phyloP scores from a whole-genome alignment of 2,888 invertebrate species.

The Anaspis maculata region DNA sequence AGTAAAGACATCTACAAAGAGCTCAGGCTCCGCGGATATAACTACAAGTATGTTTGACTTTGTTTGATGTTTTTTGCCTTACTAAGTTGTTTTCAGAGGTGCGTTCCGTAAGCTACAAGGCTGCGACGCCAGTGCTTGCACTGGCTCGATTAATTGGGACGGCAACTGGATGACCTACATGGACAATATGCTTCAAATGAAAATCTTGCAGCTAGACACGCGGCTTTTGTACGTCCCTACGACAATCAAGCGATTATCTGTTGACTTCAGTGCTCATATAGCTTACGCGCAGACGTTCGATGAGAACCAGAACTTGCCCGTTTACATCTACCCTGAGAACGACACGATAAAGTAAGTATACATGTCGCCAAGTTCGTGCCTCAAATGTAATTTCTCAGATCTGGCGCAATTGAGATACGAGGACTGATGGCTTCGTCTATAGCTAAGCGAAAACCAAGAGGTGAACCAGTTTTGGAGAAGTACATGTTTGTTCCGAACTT shows the following conservation, averaged over 20 bases:
- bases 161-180: constrained; percentile 78
- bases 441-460: constrained; percentile 56
- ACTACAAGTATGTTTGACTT: constrained; percentile 26
- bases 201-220: constrained; percentile 53
- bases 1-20: constrained; percentile 61
- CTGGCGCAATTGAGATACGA: constrained; percentile 70
- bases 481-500: constrained; percentile 63
- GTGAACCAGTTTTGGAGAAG: constrained; percentile 69
- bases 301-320: constrained; percentile 1
- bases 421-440: constrained; percentile 72
- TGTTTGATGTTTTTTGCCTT: constrained; percentile 4
- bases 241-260: constrained; percentile 42
- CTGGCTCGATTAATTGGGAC: constrained; percentile 21
- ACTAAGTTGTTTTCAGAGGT: constrained; percentile 18
- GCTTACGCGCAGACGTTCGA: constrained; percentile 11
- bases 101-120: constrained; percentile 22
- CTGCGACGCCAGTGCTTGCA: constrained; percentile 28
- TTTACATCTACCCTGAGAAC: constrained; percentile 6
- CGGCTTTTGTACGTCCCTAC: constrained; percentile 55
- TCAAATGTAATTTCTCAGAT: constrained; percentile 35
- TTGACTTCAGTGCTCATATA: constrained; percentile 42
- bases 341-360: constrained; percentile 6
- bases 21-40: constrained; percentile 61
- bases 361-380: no score
- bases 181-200: constrained; percentile 75